Evolutionary conservation across 2,113 vertebrate species (phyloP).

Genomic region (Semnopithecus entellus): DNA sequence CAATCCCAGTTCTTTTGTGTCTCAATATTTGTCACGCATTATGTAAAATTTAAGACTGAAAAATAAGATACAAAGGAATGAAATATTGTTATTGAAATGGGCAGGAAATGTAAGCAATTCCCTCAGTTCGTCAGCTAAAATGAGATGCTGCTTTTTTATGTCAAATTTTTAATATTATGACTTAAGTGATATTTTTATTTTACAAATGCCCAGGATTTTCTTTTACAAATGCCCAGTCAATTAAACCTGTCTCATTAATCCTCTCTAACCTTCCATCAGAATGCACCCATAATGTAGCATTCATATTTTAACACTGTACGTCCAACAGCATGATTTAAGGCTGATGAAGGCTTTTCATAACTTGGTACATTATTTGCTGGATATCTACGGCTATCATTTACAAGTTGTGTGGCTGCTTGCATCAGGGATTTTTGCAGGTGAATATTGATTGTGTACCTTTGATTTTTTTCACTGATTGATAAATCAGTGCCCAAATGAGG

Average conservation of each 20-base stretch:
- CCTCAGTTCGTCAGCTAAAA: not conserved
- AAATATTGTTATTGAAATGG: constrained; percentile 30
- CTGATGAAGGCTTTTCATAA: not conserved
- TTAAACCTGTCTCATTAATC: constrained; percentile 71
- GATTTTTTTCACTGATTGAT: constrained; percentile 53
- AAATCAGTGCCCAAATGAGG: constrained; percentile 44
- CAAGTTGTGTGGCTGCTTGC: constrained; percentile 38
- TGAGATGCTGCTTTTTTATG: constrained; percentile 33
- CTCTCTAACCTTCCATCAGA: constrained; percentile 43
- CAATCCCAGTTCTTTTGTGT: not conserved
- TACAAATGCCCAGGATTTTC: constrained; percentile 39
- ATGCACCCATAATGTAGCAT: not conserved
- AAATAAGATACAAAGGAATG: not conserved
- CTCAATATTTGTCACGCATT: not conserved
- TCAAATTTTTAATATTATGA: constrained; percentile 57
- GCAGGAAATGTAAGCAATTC: constrained; percentile 40
- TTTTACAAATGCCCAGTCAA: constrained; percentile 21
- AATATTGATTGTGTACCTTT: constrained; percentile 56
- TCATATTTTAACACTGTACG: constrained; percentile 31
- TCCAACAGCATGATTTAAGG: constrained; percentile 7
- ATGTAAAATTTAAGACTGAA: not conserved
- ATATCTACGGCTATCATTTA: not conserved
- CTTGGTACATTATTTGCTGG: constrained; percentile 6
- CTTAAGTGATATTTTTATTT: constrained; percentile 54
- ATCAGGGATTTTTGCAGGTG: constrained; percentile 43